Conservation (phyloP, 2,797 vertebrate genomes). For the Perodicticus potto region DNA sequence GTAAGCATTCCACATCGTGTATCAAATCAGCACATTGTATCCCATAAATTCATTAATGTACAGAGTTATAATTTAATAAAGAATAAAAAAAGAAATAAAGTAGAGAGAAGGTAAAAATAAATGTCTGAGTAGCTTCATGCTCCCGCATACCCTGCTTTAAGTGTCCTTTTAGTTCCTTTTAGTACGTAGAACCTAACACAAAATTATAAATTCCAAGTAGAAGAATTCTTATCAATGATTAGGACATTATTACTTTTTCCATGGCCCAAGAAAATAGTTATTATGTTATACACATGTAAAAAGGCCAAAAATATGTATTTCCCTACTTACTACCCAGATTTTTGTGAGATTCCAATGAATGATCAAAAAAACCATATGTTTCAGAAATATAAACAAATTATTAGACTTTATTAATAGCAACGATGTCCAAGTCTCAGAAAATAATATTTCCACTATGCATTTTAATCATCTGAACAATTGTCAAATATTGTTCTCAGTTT, state of each 20-base stretch:
- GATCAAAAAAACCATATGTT: neutral
- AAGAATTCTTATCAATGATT: neutral
- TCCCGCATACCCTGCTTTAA: neutral
- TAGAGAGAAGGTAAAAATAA: neutral
- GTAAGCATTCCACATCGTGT: no score
- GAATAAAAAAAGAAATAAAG: no score
- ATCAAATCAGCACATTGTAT: no score
- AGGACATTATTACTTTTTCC: neutral
- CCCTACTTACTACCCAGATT: neutral
- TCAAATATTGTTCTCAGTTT: neutral
- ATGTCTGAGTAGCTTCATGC: neutral
- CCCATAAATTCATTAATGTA: no score
- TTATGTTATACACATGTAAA: neutral
- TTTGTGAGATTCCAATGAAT: neutral
- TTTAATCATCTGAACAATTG: conserved; percentile 33
- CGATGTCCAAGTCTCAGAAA: neutral
- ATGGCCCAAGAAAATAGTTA: neutral
- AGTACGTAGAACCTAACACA: neutral
- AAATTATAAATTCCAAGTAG: neutral
- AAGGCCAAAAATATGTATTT: neutral
- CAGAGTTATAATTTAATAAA: no score
- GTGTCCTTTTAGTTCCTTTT: neutral
- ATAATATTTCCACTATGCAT: neutral
- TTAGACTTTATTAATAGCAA: neutral
- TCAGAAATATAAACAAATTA: neutral